Evolutionary conservation across 2,888 invertebrate species (phyloP).

Genomic region (Morpho deidamia): DNA sequence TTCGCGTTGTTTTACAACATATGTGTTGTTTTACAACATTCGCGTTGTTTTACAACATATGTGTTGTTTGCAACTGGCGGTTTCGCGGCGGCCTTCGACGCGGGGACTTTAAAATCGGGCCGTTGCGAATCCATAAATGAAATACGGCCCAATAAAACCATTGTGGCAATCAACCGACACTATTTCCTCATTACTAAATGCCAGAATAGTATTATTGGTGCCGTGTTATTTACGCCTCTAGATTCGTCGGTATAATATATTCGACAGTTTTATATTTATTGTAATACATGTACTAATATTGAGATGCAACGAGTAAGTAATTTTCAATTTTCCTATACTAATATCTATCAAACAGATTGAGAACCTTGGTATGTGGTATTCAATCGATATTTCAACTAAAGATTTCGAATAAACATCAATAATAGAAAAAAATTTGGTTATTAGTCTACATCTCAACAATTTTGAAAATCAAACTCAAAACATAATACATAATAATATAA

Average conservation of each 20-base stretch:
- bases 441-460: too few relatives aligned
- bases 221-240: slow-evolving; percentile 10
- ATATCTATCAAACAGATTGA: too few relatives aligned
- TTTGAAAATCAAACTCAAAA: too few relatives aligned
- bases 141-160: slow-evolving; percentile 34
- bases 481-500: too few relatives aligned
- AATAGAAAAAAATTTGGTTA: too few relatives aligned
- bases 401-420: too few relatives aligned
- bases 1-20: slow-evolving; percentile 44
- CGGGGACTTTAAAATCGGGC: slow-evolving; percentile 42
- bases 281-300: not conserved
- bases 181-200: slow-evolving; percentile 1
- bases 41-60: slow-evolving; percentile 40
- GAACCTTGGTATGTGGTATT: too few relatives aligned
- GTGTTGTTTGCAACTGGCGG: slow-evolving; percentile 34
- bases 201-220: slow-evolving; percentile 13
- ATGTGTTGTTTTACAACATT: slow-evolving; percentile 31
- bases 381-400: too few relatives aligned
- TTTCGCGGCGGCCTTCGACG: slow-evolving; percentile 37
- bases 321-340: too few relatives aligned
- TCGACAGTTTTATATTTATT: not conserved
- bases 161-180: slow-evolving; percentile 10
- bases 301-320: too few relatives aligned
- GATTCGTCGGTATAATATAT: slow-evolving; percentile 7
- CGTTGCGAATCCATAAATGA: slow-evolving; percentile 38